phyloP scores from a whole-genome alignment of 2,888 invertebrate species.

The Polymixis lichenea region DNA sequence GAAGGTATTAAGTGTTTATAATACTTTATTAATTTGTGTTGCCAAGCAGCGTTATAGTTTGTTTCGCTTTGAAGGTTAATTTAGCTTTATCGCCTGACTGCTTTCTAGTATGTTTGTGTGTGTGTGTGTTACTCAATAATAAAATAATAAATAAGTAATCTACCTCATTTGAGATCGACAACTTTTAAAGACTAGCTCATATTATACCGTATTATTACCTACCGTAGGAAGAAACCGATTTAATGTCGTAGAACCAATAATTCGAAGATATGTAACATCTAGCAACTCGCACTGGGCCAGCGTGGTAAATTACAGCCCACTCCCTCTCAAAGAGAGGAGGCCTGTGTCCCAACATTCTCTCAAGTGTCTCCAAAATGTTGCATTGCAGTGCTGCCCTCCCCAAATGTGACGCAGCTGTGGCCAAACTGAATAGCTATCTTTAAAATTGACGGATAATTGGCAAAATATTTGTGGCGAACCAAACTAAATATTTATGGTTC shows the following conservation, averaged over 20 bases:
- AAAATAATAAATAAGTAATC: neutral
- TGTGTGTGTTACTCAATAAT: conserved; percentile 1
- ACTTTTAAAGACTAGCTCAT: neutral
- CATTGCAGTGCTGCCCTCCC: no score
- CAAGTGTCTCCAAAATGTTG: no score
- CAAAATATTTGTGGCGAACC: no score
- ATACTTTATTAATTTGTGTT: conserved; percentile 26
- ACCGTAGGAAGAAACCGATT: no score
- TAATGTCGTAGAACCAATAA: neutral
- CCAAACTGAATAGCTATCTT: neutral
- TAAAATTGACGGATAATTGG: neutral
- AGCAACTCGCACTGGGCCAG: no score
- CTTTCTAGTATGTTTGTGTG: neutral
- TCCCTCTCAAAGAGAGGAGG: neutral
- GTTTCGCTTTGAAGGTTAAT: neutral
- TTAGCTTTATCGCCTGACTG: conserved; percentile 28
- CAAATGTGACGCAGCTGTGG: neutral
- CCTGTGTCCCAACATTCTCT: neutral
- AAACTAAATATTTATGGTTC: no score
- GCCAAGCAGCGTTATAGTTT: conserved; percentile 10
- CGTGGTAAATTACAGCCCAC: no score
- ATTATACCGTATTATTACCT: neutral
- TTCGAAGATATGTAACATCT: no score
- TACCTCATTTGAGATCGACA: neutral
- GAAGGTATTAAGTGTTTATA: conserved; percentile 89